These are phyloP conservation scores for Merops nubicus DNA, from an alignment of 2,113 vertebrate genomes.

Conservation along the genomic window DNA sequence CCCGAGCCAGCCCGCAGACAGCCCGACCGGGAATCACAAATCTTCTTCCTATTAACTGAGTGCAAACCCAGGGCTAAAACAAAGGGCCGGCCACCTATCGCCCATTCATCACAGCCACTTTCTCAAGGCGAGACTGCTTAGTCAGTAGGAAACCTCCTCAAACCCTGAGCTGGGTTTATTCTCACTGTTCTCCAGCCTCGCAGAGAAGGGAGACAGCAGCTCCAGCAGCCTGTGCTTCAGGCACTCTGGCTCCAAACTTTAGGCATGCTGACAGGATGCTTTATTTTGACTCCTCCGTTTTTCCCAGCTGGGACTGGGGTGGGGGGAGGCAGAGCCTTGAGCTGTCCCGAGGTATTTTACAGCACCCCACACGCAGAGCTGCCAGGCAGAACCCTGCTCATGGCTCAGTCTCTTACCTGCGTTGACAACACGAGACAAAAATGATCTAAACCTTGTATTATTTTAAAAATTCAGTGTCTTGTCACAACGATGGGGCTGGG, in stretches of 20 bases:
- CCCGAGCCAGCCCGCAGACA: not conserved
- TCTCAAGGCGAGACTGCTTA: not conserved
- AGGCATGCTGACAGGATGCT: fast-evolving
- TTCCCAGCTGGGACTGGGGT: not conserved
- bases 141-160: not conserved
- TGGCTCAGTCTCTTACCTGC: not conserved
- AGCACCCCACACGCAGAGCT: fast-evolving
- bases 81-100: not conserved
- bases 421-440: not conserved
- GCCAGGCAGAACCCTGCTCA: not conserved
- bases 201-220: not conserved
- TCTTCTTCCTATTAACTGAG: not conserved
- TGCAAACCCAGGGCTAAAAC: not conserved
- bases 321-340: not conserved
- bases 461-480: not conserved
- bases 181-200: not conserved
- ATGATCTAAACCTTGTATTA: fast-evolving
- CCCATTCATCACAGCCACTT: not conserved
- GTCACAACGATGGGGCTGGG: fast-evolving
- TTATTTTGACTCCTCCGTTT: fast-evolving
- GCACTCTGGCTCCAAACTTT: not conserved
- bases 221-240: not conserved
- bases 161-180: not conserved
- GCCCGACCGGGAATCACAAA: not conserved
- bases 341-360: fast-evolving